A percentile compares a stretch with the other conserved stretches of the same genome.
Evolutionary conservation across 2,888 invertebrate genomes (phyloP).

Genomic region (Margaritifera margaritifera): DNA sequence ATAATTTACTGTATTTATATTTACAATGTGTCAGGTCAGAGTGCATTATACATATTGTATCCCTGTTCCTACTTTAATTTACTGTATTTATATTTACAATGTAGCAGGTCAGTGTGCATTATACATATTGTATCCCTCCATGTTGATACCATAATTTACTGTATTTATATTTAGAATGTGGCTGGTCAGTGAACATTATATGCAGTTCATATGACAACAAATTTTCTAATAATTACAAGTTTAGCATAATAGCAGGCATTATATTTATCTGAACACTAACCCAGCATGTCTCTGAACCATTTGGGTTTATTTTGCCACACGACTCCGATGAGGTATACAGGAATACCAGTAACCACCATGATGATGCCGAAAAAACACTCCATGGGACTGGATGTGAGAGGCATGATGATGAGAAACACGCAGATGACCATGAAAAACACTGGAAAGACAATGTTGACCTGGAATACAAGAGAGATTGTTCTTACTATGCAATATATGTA

Average conservation of each 20-base stretch:
- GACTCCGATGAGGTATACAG: slow-evolving; percentile 82
- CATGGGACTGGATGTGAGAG: slow-evolving; percentile 64
- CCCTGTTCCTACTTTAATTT: too few species aligned
- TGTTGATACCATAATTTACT: too few species aligned
- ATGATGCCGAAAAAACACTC: slow-evolving; percentile 67
- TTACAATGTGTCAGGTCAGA: too few species aligned
- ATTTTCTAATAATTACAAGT: background rate
- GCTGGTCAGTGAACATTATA: background rate
- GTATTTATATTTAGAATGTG: too few species aligned
- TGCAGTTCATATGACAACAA: background rate
- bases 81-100: too few species aligned
- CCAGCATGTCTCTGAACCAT: slow-evolving; percentile 42
- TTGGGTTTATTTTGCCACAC: slow-evolving; percentile 72
- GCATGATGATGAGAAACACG: slow-evolving; percentile 65
- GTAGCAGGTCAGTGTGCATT: too few species aligned
- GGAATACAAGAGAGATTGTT: slow-evolving; percentile 17
- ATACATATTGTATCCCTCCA: background rate
- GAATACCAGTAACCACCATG: slow-evolving; percentile 76
- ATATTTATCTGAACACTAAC: slow-evolving; percentile 41
- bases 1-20: too few species aligned
- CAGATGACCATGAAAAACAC: slow-evolving; percentile 67
- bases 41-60: too few species aligned
- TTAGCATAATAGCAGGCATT: background rate
- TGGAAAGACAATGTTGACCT: slow-evolving; percentile 67
- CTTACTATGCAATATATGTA: too few species aligned